These are phyloP conservation scores for Protula sp. DNA, from an alignment of 2,888 invertebrate genomes.

Conservation along the genomic window DNA sequence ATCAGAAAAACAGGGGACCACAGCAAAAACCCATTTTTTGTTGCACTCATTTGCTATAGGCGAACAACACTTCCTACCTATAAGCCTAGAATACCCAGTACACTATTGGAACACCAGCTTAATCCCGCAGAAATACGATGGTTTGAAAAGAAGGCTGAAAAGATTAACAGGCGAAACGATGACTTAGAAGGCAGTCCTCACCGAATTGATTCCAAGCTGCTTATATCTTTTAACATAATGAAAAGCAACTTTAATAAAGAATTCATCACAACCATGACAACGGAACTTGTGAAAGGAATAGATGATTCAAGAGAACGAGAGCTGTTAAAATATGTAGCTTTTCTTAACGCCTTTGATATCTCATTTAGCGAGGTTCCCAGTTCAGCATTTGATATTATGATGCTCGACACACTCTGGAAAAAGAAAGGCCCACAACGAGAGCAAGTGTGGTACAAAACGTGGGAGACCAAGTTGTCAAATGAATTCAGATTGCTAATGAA, in stretches of 20 bases:
- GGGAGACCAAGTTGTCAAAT: constrained; percentile 27
- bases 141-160: constrained; percentile 24
- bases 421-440: not conserved
- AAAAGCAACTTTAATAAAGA: constrained; percentile 31
- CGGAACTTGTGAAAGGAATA: constrained; percentile 24
- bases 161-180: not conserved
- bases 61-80: not conserved
- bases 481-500: constrained; percentile 24
- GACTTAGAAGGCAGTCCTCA: no score
- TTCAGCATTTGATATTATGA: constrained; percentile 30
- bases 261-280: constrained; percentile 27
- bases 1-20: not conserved
- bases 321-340: constrained; percentile 27
- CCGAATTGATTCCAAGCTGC: constrained; percentile 27
- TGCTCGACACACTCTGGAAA: constrained; percentile 15
- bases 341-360: constrained; percentile 32
- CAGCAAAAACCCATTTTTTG: no score
- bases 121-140: constrained; percentile 7
- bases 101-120: not conserved
- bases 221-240: constrained; percentile 36
- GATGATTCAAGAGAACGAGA: constrained; percentile 16
- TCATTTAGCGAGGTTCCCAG: constrained; percentile 27
- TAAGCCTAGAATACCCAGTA: not conserved
- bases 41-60: not conserved
- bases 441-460: not conserved